Conservation (phyloP, 2,797 vertebrate species). For the Darevskia nairensis region DNA sequence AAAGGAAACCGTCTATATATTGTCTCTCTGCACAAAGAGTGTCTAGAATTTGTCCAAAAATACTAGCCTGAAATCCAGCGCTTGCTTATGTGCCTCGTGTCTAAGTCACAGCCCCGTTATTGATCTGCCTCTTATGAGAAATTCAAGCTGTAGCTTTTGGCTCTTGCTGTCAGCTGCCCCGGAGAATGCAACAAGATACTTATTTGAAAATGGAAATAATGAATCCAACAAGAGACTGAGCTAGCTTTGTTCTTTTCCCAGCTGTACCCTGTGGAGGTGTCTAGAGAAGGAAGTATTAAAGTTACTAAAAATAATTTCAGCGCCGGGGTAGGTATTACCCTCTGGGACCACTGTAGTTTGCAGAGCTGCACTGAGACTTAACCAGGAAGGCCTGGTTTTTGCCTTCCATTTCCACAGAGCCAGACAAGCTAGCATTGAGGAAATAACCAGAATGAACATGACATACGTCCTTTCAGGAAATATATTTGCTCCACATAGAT, state of each 20-base stretch:
- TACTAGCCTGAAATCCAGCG: neutral
- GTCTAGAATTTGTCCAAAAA: neutral
- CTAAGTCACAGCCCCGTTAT: neutral
- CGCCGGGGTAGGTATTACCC: neutral
- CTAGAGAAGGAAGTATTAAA: neutral
- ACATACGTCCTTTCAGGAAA: neutral
- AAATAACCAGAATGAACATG: neutral
- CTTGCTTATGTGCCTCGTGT: neutral
- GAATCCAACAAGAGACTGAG: neutral
- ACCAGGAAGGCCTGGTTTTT: neutral
- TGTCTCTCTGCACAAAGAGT: neutral
- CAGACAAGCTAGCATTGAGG: no score
- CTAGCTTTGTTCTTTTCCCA: neutral
- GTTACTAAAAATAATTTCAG: neutral
- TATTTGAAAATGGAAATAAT: slow-evolving; percentile 46
- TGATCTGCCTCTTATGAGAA: slow-evolving; percentile 36
- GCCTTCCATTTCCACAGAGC: neutral
- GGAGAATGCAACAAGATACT: slow-evolving; percentile 41
- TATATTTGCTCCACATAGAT: neutral
- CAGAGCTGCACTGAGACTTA: accelerated
- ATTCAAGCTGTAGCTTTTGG: slow-evolving; percentile 25
- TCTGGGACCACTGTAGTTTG: neutral
- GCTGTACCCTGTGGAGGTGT: slow-evolving; percentile 10
- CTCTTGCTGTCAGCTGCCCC: slow-evolving; percentile 35
- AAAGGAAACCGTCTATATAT: neutral